A percentile compares a stretch with the other conserved stretches of the same genome.
These are phyloP conservation scores for Channa striata DNA, from an alignment of 2,797 vertebrate genomes.

Conservation along the genomic window DNA sequence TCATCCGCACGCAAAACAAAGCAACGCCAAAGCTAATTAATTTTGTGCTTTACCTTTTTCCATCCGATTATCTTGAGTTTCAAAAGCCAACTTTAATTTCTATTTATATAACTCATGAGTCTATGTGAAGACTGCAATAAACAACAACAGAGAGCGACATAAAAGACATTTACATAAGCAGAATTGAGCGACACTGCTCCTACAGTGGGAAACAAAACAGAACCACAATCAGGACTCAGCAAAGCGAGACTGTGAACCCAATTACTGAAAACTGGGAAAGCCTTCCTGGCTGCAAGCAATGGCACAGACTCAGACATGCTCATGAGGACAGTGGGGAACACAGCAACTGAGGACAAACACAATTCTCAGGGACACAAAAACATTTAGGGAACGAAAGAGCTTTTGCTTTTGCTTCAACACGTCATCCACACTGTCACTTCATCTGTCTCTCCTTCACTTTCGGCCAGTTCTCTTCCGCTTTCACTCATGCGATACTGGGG, in stretches of 20 bases:
- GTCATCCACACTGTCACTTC: neutral
- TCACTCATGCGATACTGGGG: neutral
- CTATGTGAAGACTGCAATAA: conserved; percentile 6
- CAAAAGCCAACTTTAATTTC: conserved; percentile 29
- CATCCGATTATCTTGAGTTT: conserved; percentile 4
- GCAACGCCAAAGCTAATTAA: conserved; percentile 7
- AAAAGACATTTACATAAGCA: conserved; percentile 67
- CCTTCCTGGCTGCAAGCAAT: conserved; percentile 41
- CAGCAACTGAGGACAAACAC: conserved; percentile 17
- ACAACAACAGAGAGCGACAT: conserved; percentile 40
- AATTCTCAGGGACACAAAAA: conserved; percentile 1
- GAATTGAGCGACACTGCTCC: conserved; percentile 35
- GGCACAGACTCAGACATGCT: neutral
- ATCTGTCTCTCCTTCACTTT: neutral
- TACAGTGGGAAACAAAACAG: conserved; percentile 53
- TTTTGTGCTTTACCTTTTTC: conserved; percentile 3
- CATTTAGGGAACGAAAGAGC: neutral
- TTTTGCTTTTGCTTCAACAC: neutral
- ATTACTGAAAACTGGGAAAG: conserved; percentile 59
- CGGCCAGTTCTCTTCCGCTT: conserved; percentile 14
- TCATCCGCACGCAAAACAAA: neutral
- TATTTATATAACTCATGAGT: conserved; percentile 19
- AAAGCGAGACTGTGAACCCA: conserved; percentile 63
- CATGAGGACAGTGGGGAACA: neutral
- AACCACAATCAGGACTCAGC: conserved; percentile 59